Evolutionary conservation across 92 coral and sea anemone species (phyloP), one percentile per base, ranked within the genome.

Genomic region (Pocillopora grandis): DNA sequence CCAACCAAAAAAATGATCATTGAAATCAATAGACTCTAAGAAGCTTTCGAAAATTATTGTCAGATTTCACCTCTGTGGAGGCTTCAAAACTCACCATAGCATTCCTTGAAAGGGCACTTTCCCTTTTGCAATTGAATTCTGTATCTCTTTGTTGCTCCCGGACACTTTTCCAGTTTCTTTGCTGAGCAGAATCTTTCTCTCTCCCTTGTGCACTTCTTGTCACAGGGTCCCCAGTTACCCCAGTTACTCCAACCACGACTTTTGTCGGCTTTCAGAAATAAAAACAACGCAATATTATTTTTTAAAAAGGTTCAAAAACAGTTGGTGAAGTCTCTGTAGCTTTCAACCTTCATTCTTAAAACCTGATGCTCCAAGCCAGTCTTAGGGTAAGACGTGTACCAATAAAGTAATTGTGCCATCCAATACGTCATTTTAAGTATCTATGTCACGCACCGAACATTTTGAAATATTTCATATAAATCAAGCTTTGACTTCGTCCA

Each of bases 161-260:
- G 89, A 73, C 97, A 93, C 12, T 81, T 75, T 4, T 14, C 55
- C 9, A 84, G 81, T 72, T 86, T 65, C 5, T 60, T 52, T 49
- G 85, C 80, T 5, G 91, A 75, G 86, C 98, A 94, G 23, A 94
- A 88, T 42, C 98, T 83, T 55, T 90, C 90, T 74, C 98, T 85
- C 74, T 82, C 86, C 82, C 72, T 92, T 1, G 85, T 21, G 69
- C 98, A 94, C 2, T 76, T 58, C 23, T 14, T 76, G 80, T 94
- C 68, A 85, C 98, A 94, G 13, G 98, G 98, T 19, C 98, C 86
- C 85, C 85, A 94, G 58, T 63, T 72, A 18, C 91, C 75, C 98
- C 98, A 94, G 11, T 21, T 63, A 57, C 92, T 92, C 95, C 95
- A 92, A 12, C 98, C 94, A 0, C 88, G 88, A 16, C 76, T 66